These are phyloP conservation scores for Chloroclysta siterata DNA, from an alignment of 2,888 invertebrate species.

Conservation along the genomic window DNA sequence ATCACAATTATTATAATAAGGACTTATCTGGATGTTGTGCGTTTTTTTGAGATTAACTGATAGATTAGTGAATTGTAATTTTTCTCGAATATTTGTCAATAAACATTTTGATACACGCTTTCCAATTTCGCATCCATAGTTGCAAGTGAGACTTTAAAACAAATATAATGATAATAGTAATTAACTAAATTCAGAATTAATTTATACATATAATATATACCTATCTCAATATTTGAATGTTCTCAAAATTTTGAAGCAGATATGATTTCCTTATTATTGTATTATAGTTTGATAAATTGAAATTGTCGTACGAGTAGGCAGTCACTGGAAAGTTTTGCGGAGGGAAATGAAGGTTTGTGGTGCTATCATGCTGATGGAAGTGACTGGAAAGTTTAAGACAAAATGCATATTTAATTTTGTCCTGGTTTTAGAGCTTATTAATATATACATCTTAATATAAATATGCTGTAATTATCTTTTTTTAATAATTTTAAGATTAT, in stretches of 20 bases:
- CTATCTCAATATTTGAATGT: slow-evolving; percentile 1
- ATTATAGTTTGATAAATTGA: slow-evolving; percentile 36
- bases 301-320: slow-evolving; percentile 49
- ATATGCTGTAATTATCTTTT: slow-evolving; percentile 80
- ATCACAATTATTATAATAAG: slow-evolving; percentile 40
- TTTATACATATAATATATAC: slow-evolving; percentile 18
- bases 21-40: slow-evolving; percentile 38
- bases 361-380: slow-evolving; percentile 75
- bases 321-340: slow-evolving; percentile 63
- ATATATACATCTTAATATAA: slow-evolving; percentile 75
- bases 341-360: slow-evolving; percentile 70
- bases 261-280: slow-evolving; percentile 5
- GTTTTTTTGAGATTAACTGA: slow-evolving; percentile 36
- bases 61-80: slow-evolving; percentile 35
- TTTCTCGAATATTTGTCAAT: slow-evolving; percentile 44
- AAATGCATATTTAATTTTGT: slow-evolving; percentile 78
- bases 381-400: slow-evolving; percentile 70
- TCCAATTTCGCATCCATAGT: slow-evolving; percentile 32
- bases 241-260: not conserved
- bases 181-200: slow-evolving; percentile 34
- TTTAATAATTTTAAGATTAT: slow-evolving; percentile 78
- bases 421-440: slow-evolving; percentile 84
- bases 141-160: slow-evolving; percentile 39
- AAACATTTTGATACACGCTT: slow-evolving; percentile 30
- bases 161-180: slow-evolving; percentile 52